phyloP scores from a whole-genome alignment of 2,888 invertebrate species.

The Drosophila picticornis region DNA sequence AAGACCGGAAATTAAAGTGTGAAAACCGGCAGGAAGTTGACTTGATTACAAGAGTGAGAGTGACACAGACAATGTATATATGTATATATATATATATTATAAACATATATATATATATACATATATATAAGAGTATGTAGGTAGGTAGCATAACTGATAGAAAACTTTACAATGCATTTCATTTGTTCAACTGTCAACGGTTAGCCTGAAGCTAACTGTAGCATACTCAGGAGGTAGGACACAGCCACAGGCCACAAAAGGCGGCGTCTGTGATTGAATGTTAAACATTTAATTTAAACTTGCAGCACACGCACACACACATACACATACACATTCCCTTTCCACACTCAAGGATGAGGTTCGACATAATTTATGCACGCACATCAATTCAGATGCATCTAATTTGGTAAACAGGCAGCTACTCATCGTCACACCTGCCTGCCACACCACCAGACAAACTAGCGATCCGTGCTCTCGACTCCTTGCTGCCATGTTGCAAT shows the following conservation, averaged over 20 bases:
- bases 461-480: slow-evolving; percentile 10
- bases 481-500: slow-evolving; percentile 37
- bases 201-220: slow-evolving; percentile 32
- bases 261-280: slow-evolving; percentile 70
- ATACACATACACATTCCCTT: background rate
- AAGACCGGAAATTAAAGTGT: slow-evolving; percentile 81
- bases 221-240: slow-evolving; percentile 34
- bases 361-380: slow-evolving; percentile 74
- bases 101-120: background rate
- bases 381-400: slow-evolving; percentile 80
- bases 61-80: slow-evolving; percentile 12
- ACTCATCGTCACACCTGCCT: slow-evolving; percentile 73
- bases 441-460: slow-evolving; percentile 18
- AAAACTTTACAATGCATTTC: slow-evolving; percentile 76
- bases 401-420: slow-evolving; percentile 75
- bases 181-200: slow-evolving; percentile 63
- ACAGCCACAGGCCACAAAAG: slow-evolving; percentile 56
- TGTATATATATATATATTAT: background rate
- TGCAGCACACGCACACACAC: slow-evolving; percentile 40
- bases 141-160: slow-evolving; percentile 52
- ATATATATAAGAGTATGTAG: slow-evolving; percentile 2
- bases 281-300: slow-evolving; percentile 80
- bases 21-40: slow-evolving; percentile 79
- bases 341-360: slow-evolving; percentile 33
- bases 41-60: slow-evolving; percentile 71